These are phyloP conservation scores for Simalia tracyae DNA, from an alignment of 2,797 vertebrate species.

Conservation along the genomic window DNA sequence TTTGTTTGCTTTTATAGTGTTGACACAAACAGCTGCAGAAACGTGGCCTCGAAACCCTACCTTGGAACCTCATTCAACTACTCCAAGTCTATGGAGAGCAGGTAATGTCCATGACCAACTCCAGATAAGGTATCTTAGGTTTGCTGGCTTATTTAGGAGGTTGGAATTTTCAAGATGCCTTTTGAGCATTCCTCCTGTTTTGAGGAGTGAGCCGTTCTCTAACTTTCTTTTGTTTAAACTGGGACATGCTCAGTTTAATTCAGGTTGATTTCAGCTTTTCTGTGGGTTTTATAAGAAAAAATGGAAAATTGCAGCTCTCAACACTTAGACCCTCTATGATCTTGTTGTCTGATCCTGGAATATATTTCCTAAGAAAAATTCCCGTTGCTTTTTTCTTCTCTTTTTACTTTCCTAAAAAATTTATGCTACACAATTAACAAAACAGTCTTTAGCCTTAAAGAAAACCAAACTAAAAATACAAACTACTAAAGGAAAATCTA, in stretches of 20 bases:
- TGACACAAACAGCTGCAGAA: conserved; percentile 12
- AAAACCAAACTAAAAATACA: no score
- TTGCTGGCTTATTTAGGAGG: neutral
- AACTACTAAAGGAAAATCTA: no score
- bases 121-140: neutral
- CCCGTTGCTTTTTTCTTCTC: no score
- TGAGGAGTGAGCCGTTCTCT: neutral
- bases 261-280: no score
- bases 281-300: no score
- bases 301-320: no score
- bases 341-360: no score
- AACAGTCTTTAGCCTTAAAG: no score
- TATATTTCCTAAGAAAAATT: no score
- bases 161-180: neutral
- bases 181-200: neutral
- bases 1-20: conserved; percentile 41
- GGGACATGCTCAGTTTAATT: neutral
- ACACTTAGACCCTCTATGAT: no score
- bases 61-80: neutral
- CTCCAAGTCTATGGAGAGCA: conserved; percentile 1
- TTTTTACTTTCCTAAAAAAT: no score
- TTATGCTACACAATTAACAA: no score
- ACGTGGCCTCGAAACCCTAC: neutral
- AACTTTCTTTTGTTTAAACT: neutral
- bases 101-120: conserved; percentile 32